phyloP scores from a whole-genome alignment of 2,113 vertebrate species.

The Aegotheles bennettii region DNA sequence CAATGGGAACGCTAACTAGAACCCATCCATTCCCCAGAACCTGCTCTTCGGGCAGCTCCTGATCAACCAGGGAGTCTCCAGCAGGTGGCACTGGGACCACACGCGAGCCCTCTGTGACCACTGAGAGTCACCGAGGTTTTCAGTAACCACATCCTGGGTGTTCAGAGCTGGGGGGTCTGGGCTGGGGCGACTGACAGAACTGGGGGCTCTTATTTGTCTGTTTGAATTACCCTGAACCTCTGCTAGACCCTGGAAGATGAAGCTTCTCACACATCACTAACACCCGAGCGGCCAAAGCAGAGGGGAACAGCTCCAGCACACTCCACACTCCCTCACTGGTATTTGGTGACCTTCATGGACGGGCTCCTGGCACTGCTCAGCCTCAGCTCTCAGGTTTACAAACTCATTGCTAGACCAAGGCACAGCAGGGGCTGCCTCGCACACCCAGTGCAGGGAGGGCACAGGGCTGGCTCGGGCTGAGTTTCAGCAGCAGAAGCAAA shows the following conservation, averaged over 20 bases:
- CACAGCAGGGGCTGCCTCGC: neutral
- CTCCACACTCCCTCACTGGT: neutral
- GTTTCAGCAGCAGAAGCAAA: neutral
- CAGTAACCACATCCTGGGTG: too few species aligned
- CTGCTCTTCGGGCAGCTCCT: neutral
- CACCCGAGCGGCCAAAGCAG: neutral
- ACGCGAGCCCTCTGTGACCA: neutral
- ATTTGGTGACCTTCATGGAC: neutral
- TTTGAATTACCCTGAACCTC: neutral
- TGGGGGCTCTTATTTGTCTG: neutral
- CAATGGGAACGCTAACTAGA: rapidly evolving
- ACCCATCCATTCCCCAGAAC: neutral
- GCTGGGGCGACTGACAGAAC: neutral
- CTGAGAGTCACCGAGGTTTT: neutral
- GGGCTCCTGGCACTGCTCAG: too few species aligned
- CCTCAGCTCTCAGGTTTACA: neutral
- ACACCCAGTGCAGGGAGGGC: neutral
- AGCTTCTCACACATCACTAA: rapidly evolving
- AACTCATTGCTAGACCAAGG: neutral
- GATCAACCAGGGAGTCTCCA: neutral
- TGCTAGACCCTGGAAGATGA: neutral
- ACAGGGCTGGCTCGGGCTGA: rapidly evolving
- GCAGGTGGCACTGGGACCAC: conserved; percentile 40
- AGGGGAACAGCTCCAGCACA: neutral
- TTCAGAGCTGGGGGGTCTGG: neutral